phyloP scores from a whole-genome alignment of 2,113 vertebrate genomes.

The Serinus canaria region DNA sequence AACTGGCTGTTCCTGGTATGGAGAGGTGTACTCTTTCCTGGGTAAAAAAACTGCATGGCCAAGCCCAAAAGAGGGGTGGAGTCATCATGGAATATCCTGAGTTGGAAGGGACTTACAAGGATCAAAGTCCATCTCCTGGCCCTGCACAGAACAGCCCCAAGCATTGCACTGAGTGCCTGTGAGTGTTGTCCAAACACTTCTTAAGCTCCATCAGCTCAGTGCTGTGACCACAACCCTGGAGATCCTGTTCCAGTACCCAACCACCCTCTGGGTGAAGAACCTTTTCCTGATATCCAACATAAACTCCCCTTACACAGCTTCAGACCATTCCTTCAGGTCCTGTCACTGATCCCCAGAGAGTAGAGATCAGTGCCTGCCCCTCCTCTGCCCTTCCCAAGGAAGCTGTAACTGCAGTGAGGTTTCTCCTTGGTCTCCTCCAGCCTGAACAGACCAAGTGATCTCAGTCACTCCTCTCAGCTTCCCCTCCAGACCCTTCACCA shows the following conservation, averaged over 20 bases:
- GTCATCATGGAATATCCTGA: neutral
- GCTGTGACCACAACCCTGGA: neutral
- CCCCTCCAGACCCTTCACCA: too few species aligned
- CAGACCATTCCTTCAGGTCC: neutral
- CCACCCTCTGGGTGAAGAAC: neutral
- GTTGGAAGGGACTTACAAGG: neutral
- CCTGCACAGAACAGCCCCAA: neutral
- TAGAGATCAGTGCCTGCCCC: neutral
- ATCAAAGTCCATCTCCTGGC: neutral
- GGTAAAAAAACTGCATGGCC: neutral
- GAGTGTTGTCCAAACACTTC: neutral
- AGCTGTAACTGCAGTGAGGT: neutral
- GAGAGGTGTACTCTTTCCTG: accelerated
- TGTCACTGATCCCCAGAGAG: neutral
- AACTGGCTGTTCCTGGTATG: neutral
- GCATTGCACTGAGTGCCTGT: neutral
- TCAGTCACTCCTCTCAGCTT: neutral
- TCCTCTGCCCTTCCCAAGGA: neutral
- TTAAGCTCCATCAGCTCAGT: neutral
- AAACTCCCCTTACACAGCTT: neutral
- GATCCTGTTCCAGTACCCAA: neutral
- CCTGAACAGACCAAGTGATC: neutral
- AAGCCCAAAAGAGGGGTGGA: neutral
- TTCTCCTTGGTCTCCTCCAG: neutral
- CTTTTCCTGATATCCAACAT: too few species aligned